Evolutionary conservation across 2,888 invertebrate species (phyloP), one percentile per base, ranked within the genome.

Genomic region (Petrophora chlorosata): DNA sequence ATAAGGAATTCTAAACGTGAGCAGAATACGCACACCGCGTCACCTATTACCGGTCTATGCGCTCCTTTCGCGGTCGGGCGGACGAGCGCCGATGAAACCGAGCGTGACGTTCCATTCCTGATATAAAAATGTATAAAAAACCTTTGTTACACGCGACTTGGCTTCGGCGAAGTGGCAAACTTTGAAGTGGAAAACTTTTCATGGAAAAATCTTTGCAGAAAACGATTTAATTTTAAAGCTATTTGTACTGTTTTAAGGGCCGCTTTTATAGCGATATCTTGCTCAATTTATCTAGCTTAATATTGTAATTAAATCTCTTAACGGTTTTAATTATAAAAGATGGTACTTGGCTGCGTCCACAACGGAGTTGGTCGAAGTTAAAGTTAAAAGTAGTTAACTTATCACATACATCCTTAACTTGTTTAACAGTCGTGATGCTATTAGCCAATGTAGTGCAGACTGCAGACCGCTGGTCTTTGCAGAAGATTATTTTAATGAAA

Each of bases 171-270:
- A 89, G 88, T 88, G 87, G 85, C 82, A 82, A 90, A 90, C 84
- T 90, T 89, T 85, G 77, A 87, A 90, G 89, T 90, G 86, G 88
- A 87, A 89, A 90, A 90, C 84, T 88, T 90, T 87, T 81, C 79
- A 85, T 81, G 85, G 82, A 79, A 84, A 85, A 87, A 87, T 87
- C 87, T 88, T 85, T 80, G 80, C 74, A 78, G 82, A 76, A 80
- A 85, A 79, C 85, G 85, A 87, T 90, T 87, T 85, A 85, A 87
- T 87, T 86, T 86, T 84, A 82, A 81, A 81, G 75, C 79, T 83
- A 85, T 86, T 85, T 85, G 84, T 85, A 81, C 82, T 75, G 81
- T 80, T 83, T 79, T 74, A 73, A 76, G 76, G 59, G 65, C 63
- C 70, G 67, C 66, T 56, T 70, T 67, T 73, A 68, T 75, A 63